Evolutionary conservation across 2,113 vertebrate genomes (phyloP).

Genomic region (Aspiorhynchus laticeps): DNA sequence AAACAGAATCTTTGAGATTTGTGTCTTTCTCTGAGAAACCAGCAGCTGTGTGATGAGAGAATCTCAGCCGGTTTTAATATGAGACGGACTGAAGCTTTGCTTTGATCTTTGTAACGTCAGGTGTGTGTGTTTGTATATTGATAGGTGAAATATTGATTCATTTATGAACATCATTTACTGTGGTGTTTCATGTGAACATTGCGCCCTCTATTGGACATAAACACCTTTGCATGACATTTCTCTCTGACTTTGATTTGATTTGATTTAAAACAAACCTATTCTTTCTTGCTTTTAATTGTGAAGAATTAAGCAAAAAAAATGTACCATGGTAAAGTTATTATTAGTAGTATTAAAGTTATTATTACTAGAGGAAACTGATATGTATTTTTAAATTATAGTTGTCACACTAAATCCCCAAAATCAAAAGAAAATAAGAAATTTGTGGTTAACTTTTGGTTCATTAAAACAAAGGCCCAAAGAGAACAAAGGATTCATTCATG

Average conservation of each 20-base stretch:
- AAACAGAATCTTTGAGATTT: not conserved
- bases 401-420: no score
- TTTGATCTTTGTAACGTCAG: not conserved
- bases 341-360: no score
- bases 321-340: no score
- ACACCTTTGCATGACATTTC: not conserved
- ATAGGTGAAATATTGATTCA: not conserved
- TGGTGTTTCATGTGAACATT: not conserved
- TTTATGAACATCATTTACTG: not conserved
- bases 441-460: no score
- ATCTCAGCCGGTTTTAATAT: not conserved
- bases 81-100: not conserved
- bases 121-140: not conserved
- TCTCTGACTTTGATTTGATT: not conserved
- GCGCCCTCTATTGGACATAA: conserved; percentile 1
- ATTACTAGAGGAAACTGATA: no score
- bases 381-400: no score
- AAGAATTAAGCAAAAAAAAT: no score
- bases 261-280: not conserved
- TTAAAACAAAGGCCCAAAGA: no score
- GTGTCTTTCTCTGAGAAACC: not conserved
- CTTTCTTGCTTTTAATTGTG: not conserved
- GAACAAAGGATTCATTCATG: no score
- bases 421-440: no score
- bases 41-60: not conserved